Base-by-base conservation (phyloP, 2,888 invertebrate genomes). In the Lepidocyrtoides sp. region DNA sequence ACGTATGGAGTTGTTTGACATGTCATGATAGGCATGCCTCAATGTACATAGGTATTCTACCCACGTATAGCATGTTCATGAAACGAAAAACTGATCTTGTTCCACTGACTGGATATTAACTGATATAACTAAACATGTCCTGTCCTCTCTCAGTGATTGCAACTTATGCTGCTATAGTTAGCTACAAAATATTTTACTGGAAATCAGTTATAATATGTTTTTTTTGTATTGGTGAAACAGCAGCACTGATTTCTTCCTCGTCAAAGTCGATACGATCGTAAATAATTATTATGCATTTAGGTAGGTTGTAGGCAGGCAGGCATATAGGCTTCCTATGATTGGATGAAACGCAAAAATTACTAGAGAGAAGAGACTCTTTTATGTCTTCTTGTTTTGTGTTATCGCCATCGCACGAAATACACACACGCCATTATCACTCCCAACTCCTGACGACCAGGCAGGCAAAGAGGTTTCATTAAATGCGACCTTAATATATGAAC, bases 401-500 rank as follows among this genome's bases (percentile, higher is more conserved):
- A n/a, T n/a, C n/a, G n/a, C n/a, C n/a, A n/a, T n/a, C n/a, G n/a
- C n/a, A n/a, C n/a, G n/a, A n/a, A n/a, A n/a, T 17, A n/a, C n/a
- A 26, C 72, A 48, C 26, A 29, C 48, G 14, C n/a, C n/a, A n/a
- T n/a, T n/a, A n/a, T n/a, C 26, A 44, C n/a, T 4, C 69, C 14
- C 75, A 48, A 41, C n/a, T n/a, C n/a, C n/a, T n/a, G n/a, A 48
- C 54, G 32, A 77, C 20, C 8, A 48, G 66, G 54, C 77, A 66
- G 12, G 23, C 5, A 48, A 17, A 72, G 23, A 20, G 60, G 85
- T 29, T 86, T 57, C 85, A 90, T 86, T 86, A 91, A 91, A 81
- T 26, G 14, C 86, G 86, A 91, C 86, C 91, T 86, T 86, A 69
- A 20, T 57, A 14, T 81, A 86, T 91, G 91, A 91, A 86, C 91